Evolutionary conservation across 1,140 invertebrate species (phyloP), one percentile per base, ranked within the genome.

Genomic region (Mercenaria mercenaria): DNA sequence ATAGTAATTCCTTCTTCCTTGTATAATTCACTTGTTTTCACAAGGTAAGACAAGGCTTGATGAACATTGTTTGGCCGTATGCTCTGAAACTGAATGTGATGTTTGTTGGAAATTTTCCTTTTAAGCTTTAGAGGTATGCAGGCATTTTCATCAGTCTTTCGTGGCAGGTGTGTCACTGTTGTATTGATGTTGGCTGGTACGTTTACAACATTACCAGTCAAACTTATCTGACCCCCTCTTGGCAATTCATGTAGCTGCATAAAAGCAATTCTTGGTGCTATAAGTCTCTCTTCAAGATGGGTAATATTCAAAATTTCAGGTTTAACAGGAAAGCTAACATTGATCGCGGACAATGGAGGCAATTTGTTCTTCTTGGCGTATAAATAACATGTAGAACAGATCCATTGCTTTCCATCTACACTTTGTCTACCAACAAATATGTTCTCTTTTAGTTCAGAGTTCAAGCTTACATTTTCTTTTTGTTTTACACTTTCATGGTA

Each of bases 151-250:
- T 72, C 64, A 0, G 50, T 0, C 11, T 11, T 67, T 23, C 91
- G 43, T 34, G 84, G 84, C 56, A 91, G 81, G 32, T 26, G 6
- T 20, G 64, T 79, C 10, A 90, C 59, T 50, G 88, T 90, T 34
- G 26, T 2, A 23, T 50, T 77, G 4, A 90, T 37, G 84, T 91
- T 67, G 26, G 80, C 20, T 20, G 91, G 83, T 0, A 90, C 88
- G 84, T 91, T 91, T 0, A 91, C 91, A 52, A 91, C 83, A 87
- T 91, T 91, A 37, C 88, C 77, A 47, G 39, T 18, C 37, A 86
- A 29, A 43, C 39, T 32, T 82, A 56, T 56, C 52, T 56, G 52
- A 20, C 52, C 52, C 3, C 52, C 52, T 56, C 52, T 56, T 15
- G 52, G 52, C 20, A 56, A 56, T 80, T 91, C 88, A 76, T 64